A percentile compares a stretch with the other conserved stretches of the same genome.
Evolutionary conservation across 2,888 invertebrate species (phyloP).

Genomic region (Apamea anceps): DNA sequence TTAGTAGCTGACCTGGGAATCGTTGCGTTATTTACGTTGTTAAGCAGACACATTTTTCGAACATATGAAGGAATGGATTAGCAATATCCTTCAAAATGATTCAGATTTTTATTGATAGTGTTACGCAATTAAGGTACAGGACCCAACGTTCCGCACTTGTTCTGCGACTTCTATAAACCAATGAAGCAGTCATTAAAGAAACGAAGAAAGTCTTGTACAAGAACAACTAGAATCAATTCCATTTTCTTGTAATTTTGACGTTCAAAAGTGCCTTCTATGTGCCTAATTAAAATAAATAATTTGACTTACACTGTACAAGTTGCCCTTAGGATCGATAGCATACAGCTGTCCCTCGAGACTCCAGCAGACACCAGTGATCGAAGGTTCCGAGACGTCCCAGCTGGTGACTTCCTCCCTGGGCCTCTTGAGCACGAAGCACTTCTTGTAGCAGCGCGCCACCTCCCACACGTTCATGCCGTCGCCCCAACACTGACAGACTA

Average conservation of each 20-base stretch:
- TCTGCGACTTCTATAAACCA: too few species aligned
- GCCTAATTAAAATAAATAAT: not conserved
- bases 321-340: conserved; percentile 79
- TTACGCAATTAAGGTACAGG: too few species aligned
- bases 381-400: conserved; percentile 79
- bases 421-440: conserved; percentile 80
- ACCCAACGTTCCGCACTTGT: not conserved
- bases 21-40: too few species aligned
- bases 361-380: conserved; percentile 82
- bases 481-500: conserved; percentile 85
- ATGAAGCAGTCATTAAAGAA: not conserved
- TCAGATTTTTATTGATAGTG: too few species aligned
- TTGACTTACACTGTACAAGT: conserved; percentile 81
- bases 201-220: not conserved
- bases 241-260: not conserved
- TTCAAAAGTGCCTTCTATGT: not conserved
- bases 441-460: conserved; percentile 84
- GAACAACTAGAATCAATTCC: not conserved
- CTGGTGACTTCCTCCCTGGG: conserved; percentile 74
- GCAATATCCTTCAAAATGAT: too few species aligned
- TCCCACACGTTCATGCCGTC: conserved; percentile 86
- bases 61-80: too few species aligned
- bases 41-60: too few species aligned
- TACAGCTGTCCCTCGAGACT: conserved; percentile 83
- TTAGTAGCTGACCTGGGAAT: not conserved